Evolutionary conservation across 2,888 invertebrate species (phyloP).

Genomic region (Drosophila affinis): DNA sequence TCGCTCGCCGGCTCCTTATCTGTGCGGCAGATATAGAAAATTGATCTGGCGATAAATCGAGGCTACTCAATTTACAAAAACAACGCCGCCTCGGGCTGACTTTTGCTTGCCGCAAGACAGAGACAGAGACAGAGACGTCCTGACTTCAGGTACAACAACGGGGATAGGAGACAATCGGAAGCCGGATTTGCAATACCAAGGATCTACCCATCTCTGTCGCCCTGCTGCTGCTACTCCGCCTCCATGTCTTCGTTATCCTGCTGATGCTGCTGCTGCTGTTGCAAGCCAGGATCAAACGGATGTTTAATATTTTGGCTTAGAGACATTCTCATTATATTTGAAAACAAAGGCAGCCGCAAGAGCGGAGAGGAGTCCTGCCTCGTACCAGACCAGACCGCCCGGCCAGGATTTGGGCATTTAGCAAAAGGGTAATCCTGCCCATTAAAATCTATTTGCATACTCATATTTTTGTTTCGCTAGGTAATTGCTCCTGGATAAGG

Average conservation of each 20-base stretch:
- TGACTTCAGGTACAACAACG: constrained; percentile 68
- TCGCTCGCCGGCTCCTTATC: constrained; percentile 53
- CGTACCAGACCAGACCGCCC: constrained; percentile 41
- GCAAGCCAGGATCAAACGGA: constrained; percentile 64
- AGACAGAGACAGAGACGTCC: constrained; percentile 15
- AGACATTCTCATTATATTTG: constrained; percentile 81
- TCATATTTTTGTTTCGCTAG: constrained; percentile 80
- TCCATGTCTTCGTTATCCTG: background rate
- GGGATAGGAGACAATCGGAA: constrained; percentile 61
- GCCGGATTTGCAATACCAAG: constrained; percentile 62
- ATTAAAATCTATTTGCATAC: constrained; percentile 82
- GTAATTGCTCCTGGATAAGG: constrained; percentile 81
- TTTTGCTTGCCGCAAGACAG: constrained; percentile 59
- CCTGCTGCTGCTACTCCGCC: background rate
- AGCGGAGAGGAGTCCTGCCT: background rate
- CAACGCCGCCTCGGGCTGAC: constrained; percentile 70
- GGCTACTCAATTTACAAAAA: constrained; percentile 74
- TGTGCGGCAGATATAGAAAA: constrained; percentile 74
- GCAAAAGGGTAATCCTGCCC: constrained; percentile 79
- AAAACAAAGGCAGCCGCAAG: constrained; percentile 65
- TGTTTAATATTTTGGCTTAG: constrained; percentile 82
- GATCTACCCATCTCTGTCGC: constrained; percentile 2
- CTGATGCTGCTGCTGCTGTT: constrained; percentile 10
- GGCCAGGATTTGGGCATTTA: constrained; percentile 69
- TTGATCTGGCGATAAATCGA: constrained; percentile 76